These are phyloP conservation scores for Lordiphosa collinella DNA, from an alignment of 1,140 invertebrate genomes.

Conservation along the genomic window DNA sequence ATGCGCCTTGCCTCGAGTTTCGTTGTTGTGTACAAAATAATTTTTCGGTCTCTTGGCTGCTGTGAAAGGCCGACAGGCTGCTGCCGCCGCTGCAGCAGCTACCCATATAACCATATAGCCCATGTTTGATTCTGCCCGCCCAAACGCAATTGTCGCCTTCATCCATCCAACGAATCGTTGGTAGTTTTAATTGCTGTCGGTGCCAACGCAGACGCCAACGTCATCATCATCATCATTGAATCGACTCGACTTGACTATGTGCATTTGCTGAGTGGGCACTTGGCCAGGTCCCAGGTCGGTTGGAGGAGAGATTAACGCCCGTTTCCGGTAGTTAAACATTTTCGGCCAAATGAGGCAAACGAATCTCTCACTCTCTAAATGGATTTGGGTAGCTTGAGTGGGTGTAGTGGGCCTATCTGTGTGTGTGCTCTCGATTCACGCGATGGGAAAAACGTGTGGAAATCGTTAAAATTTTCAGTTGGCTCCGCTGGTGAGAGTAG, in stretches of 20 bases:
- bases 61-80: neutral
- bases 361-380: constrained; percentile 13
- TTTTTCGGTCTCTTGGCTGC: constrained; percentile 45
- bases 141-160: constrained; percentile 61
- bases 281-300: constrained; percentile 13
- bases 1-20: constrained; percentile 20
- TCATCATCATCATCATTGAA: constrained; percentile 10
- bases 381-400: neutral
- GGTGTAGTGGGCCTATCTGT: neutral
- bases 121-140: constrained; percentile 28
- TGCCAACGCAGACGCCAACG: constrained; percentile 16
- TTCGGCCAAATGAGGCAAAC: constrained; percentile 41
- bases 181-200: constrained; percentile 60
- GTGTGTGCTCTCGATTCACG: constrained; percentile 1
- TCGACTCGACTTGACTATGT: constrained; percentile 1
- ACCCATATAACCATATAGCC: constrained; percentile 5
- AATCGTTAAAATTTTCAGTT: constrained; percentile 2
- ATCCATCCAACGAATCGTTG: constrained; percentile 3
- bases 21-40: constrained; percentile 27
- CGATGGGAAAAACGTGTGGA: constrained; percentile 8
- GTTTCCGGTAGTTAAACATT: constrained; percentile 58
- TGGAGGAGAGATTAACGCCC: constrained; percentile 60
- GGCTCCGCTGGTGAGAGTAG: neutral
- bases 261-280: constrained; percentile 54
- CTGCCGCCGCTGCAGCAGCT: constrained; percentile 13